Evolutionary conservation across 2,113 vertebrate genomes (phyloP).

Genomic region (Seriola dumerili): DNA sequence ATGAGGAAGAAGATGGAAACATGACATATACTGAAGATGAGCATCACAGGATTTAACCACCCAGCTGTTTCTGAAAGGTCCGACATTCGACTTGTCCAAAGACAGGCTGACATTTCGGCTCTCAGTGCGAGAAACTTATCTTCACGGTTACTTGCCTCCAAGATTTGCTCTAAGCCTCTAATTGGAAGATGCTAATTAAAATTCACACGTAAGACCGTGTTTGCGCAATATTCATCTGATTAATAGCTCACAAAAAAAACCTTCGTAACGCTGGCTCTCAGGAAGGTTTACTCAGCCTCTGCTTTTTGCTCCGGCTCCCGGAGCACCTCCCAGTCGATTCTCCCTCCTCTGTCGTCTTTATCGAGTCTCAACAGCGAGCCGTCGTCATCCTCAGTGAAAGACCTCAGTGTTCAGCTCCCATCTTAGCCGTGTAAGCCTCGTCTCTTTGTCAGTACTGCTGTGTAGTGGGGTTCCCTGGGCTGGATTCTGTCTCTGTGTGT

Average conservation of each 20-base stretch:
- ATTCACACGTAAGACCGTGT: constrained; percentile 19
- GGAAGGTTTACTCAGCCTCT: neutral
- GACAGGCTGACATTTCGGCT: constrained; percentile 26
- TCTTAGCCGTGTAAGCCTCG: constrained; percentile 67
- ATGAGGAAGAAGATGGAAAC: neutral
- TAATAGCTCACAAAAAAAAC: constrained; percentile 24
- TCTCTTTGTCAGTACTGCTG: constrained; percentile 67
- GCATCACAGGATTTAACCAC: neutral
- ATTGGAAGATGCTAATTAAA: constrained; percentile 61
- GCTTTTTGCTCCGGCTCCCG: constrained; percentile 35
- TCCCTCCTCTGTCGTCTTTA: constrained; percentile 42
- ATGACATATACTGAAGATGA: neutral
- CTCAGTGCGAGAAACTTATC: constrained; percentile 4
- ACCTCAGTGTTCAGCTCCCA: constrained; percentile 66
- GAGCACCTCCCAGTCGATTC: constrained; percentile 23
- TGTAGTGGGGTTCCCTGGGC: constrained; percentile 65
- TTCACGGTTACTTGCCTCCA: constrained; percentile 23
- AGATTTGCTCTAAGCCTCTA: constrained; percentile 39
- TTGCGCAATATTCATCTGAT: constrained; percentile 50
- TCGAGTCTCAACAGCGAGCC: constrained; percentile 48
- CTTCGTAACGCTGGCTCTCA: constrained; percentile 7
- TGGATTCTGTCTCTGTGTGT: constrained; percentile 26
- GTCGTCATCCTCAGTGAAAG: constrained; percentile 62
- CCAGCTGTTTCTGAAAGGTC: neutral
- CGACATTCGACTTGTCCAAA: neutral